phyloP scores from a whole-genome alignment of 2,797 vertebrate genomes.

The Rhabdophis nuchalis region DNA sequence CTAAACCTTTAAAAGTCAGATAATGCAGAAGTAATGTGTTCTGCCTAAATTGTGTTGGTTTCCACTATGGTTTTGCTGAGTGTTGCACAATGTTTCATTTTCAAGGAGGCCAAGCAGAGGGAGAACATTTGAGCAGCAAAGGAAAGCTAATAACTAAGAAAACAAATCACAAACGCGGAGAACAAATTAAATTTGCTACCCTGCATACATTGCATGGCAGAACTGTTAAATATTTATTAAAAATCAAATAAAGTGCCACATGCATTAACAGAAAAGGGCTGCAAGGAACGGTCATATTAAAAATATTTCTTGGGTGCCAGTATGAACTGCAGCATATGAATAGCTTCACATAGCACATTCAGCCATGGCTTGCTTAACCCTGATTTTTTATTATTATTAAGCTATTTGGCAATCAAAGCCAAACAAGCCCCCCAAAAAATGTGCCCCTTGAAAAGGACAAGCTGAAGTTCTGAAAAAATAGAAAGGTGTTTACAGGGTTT shows the following conservation, averaged over 20 bases:
- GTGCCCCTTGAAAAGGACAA: neutral
- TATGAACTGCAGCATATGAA: neutral
- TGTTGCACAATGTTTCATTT: constrained; percentile 37
- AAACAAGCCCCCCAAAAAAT: neutral
- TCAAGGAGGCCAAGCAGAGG: constrained; percentile 28
- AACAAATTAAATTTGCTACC: neutral
- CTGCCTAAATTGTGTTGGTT: neutral
- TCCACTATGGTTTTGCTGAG: neutral
- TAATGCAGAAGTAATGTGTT: neutral
- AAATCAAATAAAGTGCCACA: neutral
- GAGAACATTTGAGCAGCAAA: constrained; percentile 20
- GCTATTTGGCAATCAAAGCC: neutral
- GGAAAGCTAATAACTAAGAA: neutral
- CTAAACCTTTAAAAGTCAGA: neutral
- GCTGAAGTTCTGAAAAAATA: neutral
- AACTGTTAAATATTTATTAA: neutral
- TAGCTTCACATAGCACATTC: neutral
- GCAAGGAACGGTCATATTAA: neutral
- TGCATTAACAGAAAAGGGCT: neutral
- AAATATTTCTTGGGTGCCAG: neutral
- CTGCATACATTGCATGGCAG: neutral
- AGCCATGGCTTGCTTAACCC: neutral
- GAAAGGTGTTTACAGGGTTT: neutral
- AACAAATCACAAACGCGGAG: neutral
- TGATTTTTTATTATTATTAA: neutral